A percentile compares a stretch with the other conserved stretches of the same genome.
phyloP scores from a whole-genome alignment of 2,797 vertebrate genomes.

The Decapterus maruadsi region DNA sequence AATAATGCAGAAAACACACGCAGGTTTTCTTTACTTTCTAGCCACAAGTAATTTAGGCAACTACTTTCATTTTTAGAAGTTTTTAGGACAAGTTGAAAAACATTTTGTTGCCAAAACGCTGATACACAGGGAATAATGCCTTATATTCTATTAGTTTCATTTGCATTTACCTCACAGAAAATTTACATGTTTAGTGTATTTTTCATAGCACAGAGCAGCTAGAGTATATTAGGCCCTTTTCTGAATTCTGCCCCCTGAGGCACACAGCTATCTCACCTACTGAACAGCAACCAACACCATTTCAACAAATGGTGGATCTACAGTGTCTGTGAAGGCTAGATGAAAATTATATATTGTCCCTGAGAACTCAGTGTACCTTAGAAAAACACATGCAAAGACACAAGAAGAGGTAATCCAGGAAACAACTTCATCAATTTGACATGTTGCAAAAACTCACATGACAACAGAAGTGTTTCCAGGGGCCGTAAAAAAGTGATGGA shows the following conservation, averaged over 20 bases:
- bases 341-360: background rate
- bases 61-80: slow-evolving; percentile 6
- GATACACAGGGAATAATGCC: slow-evolving; percentile 27
- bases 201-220: slow-evolving; percentile 3
- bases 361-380: too few relatives aligned
- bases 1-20: slow-evolving; percentile 30
- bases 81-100: slow-evolving; percentile 33
- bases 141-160: slow-evolving; percentile 34
- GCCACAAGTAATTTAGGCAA: background rate
- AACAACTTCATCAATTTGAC: too few relatives aligned
- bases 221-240: background rate
- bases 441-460: too few relatives aligned
- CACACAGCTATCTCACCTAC: background rate
- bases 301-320: background rate
- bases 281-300: background rate
- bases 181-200: background rate
- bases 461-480: too few relatives aligned
- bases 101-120: slow-evolving; percentile 23
- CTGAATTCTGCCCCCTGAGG: background rate
- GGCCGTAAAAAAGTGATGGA: too few relatives aligned
- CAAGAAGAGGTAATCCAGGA: too few relatives aligned
- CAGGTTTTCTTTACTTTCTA: slow-evolving; percentile 9
- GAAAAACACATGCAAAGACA: too few relatives aligned
- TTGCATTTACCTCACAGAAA: background rate
- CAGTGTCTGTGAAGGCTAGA: background rate